phyloP scores from a whole-genome alignment of 2,888 invertebrate species.

The Rhabditoides inermis region DNA sequence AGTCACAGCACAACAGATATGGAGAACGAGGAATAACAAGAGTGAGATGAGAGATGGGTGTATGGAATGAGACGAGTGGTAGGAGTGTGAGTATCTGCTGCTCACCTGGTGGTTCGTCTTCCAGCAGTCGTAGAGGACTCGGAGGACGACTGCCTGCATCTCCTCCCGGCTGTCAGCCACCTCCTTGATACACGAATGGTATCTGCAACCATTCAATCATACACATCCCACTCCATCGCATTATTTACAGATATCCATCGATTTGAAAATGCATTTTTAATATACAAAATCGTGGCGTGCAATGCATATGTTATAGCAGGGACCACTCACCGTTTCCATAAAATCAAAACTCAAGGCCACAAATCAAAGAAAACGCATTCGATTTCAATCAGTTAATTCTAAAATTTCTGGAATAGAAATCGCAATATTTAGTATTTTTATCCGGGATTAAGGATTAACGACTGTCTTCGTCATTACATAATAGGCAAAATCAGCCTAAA shows the following conservation, averaged over 20 bases:
- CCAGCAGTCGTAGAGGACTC: conserved; percentile 91
- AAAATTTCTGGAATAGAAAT: no score
- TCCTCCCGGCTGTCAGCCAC: conserved; percentile 80
- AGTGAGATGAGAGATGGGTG: not conserved
- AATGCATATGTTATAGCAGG: no score
- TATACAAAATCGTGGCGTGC: no score
- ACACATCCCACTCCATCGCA: no score
- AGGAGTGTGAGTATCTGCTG: no score
- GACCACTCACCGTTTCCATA: not conserved
- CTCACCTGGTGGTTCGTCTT: conserved; percentile 74
- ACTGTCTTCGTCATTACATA: no score
- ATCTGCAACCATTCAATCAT: conserved; percentile 52
- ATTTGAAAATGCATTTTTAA: no score
- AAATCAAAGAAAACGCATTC: no score
- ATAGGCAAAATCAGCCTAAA: no score
- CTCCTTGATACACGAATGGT: conserved; percentile 61
- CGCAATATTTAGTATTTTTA: no score
- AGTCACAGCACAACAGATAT: not conserved
- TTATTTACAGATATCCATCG: not conserved
- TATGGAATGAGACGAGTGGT: not conserved
- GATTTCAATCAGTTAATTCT: no score
- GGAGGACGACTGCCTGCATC: conserved; percentile 83
- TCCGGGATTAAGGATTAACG: no score
- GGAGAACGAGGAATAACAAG: not conserved
- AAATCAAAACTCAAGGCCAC: not conserved